phyloP scores from a whole-genome alignment of 2,797 vertebrate genomes.

The Microcaecilia unicolor region DNA sequence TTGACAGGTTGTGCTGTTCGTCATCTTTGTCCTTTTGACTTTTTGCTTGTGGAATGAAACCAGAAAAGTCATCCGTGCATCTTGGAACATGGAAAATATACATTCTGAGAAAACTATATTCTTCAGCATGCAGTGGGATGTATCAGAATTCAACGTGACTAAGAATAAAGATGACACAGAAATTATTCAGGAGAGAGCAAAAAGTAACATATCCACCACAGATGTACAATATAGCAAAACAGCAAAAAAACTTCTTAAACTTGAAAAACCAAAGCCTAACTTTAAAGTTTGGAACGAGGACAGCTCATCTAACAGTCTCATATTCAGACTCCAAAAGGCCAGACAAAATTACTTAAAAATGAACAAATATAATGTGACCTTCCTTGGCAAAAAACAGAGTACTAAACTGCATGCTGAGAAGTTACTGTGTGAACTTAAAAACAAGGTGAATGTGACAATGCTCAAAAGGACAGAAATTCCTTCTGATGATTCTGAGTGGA shows the following conservation, averaged over 20 bases:
- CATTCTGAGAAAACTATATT: slow-evolving; percentile 13
- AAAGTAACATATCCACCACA: neutral
- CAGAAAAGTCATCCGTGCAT: slow-evolving; percentile 35
- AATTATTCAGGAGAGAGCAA: neutral
- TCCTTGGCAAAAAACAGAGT: slow-evolving; percentile 28
- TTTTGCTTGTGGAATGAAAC: slow-evolving; percentile 56
- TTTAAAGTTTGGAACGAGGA: slow-evolving; percentile 57
- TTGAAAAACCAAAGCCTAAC: neutral
- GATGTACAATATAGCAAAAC: neutral
- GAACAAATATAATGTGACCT: slow-evolving; percentile 57
- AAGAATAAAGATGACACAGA: neutral
- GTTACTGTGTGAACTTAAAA: slow-evolving; percentile 48
- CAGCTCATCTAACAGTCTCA: slow-evolving; percentile 51
- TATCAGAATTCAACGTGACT: neutral
- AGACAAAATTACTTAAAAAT: slow-evolving; percentile 44
- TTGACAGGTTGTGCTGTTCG: slow-evolving; percentile 37
- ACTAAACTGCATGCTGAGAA: slow-evolving; percentile 34
- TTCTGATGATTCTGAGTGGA: slow-evolving; percentile 46
- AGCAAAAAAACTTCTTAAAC: too few species aligned
- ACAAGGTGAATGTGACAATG: slow-evolving; percentile 47
- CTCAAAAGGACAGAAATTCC: slow-evolving; percentile 46
- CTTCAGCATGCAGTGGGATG: slow-evolving; percentile 1
- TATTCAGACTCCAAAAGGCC: slow-evolving; percentile 44
- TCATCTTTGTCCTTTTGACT: slow-evolving; percentile 39
- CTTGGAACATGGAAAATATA: slow-evolving; percentile 20